Percentiles rank a stretch among this genome's conserved stretches.
Evolutionary conservation across 92 coral and sea anemone species (phyloP).

Genomic region (Siderastrea siderea): DNA sequence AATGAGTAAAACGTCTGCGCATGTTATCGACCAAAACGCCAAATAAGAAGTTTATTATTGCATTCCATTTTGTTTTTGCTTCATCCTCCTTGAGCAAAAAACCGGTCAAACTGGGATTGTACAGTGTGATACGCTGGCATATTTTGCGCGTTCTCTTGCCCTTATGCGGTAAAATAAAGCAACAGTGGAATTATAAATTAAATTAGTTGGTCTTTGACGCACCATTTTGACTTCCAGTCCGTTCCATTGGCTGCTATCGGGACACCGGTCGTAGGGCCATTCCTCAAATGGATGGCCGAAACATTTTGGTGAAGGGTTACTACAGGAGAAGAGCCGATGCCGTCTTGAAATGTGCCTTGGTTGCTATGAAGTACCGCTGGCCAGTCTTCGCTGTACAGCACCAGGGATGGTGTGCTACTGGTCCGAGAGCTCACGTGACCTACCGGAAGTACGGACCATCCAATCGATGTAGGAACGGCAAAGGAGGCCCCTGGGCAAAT

Average conservation of each 20-base stretch:
- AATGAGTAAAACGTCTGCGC: too few relatives aligned
- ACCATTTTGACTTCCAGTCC: neutral
- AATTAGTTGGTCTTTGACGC: neutral
- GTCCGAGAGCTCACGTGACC: constrained; percentile 66
- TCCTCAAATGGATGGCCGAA: constrained; percentile 51
- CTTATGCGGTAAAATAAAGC: too few relatives aligned
- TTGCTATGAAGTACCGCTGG: constrained; percentile 36
- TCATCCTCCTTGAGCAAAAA: too few relatives aligned
- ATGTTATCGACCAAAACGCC: too few relatives aligned
- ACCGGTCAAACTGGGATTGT: too few relatives aligned
- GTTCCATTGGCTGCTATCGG: constrained; percentile 22
- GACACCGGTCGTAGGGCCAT: constrained; percentile 46
- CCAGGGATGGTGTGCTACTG: constrained; percentile 69
- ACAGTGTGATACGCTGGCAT: too few relatives aligned
- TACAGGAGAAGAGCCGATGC: constrained; percentile 43
- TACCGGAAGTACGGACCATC: constrained; percentile 72
- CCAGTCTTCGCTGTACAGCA: constrained; percentile 59
- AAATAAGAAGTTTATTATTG: too few relatives aligned
- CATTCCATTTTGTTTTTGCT: too few relatives aligned
- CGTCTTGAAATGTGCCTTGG: constrained; percentile 35
- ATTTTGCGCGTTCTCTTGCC: too few relatives aligned
- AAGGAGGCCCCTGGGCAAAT: constrained; percentile 75
- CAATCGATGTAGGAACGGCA: constrained; percentile 62
- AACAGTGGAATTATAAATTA: neutral
- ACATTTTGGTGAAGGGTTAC: constrained; percentile 11